Evolutionary conservation across 2,888 invertebrate genomes (phyloP).

Genomic region (Glaucopsyche alexis): DNA sequence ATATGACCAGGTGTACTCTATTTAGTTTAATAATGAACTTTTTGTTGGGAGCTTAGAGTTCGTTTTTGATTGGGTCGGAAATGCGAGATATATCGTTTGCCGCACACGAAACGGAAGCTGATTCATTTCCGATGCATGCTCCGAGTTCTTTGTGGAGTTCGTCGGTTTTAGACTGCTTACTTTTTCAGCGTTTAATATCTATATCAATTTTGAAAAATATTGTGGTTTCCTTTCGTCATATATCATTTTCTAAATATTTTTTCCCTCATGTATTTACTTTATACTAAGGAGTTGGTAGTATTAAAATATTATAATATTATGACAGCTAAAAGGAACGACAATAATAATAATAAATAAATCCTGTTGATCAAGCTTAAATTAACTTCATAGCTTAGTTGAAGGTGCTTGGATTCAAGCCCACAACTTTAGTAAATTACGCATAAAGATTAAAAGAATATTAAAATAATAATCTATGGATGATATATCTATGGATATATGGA

Average conservation of each 20-base stretch:
- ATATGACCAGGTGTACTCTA: slow-evolving; percentile 53
- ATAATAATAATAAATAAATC: too few relatives aligned
- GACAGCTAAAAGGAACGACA: too few relatives aligned
- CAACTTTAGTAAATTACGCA: too few relatives aligned
- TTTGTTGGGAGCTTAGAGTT: slow-evolving; percentile 50
- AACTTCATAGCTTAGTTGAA: too few relatives aligned
- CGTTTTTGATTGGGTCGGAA: slow-evolving; percentile 52
- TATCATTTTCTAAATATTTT: slow-evolving; percentile 33
- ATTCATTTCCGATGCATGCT: slow-evolving; percentile 79
- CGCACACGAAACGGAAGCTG: slow-evolving; percentile 74
- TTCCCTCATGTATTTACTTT: neutral
- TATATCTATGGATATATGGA: too few relatives aligned
- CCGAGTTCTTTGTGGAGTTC: slow-evolving; percentile 75
- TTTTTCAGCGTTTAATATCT: slow-evolving; percentile 76
- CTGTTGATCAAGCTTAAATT: too few relatives aligned
- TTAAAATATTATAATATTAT: too few relatives aligned
- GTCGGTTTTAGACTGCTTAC: slow-evolving; percentile 73
- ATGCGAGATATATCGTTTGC: slow-evolving; percentile 68
- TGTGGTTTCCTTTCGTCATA: slow-evolving; percentile 39
- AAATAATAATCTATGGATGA: too few relatives aligned
- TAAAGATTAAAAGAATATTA: too few relatives aligned
- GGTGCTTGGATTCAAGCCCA: too few relatives aligned
- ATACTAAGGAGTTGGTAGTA: too few relatives aligned
- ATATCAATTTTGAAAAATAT: slow-evolving; percentile 60
- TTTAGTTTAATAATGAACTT: slow-evolving; percentile 55